phyloP scores from a whole-genome alignment of 2,888 invertebrate genomes.

The Yponomeuta sedellus region DNA sequence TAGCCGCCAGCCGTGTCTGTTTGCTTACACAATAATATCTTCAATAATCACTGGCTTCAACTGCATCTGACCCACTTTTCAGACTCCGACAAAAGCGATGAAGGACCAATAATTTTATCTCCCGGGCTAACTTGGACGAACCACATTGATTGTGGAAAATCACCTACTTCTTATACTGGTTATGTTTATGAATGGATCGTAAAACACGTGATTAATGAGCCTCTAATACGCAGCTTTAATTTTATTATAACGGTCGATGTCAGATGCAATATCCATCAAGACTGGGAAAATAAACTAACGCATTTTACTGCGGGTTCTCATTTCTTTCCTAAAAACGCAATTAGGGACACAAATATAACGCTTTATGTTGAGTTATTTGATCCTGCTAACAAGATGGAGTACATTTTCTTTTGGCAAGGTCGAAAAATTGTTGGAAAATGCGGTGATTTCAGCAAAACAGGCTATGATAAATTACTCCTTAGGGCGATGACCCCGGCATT shows the following conservation, averaged over 20 bases:
- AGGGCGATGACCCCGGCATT: conserved; percentile 28
- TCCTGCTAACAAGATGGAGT: background rate
- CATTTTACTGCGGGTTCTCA: background rate
- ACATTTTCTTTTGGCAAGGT: background rate
- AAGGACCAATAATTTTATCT: background rate
- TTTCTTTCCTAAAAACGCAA: background rate
- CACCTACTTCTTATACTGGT: background rate
- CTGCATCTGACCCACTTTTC: conserved; percentile 42
- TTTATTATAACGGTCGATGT: background rate
- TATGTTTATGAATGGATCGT: conserved; percentile 1
- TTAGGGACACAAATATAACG: background rate
- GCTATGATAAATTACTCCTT: conserved; percentile 30
- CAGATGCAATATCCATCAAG: background rate
- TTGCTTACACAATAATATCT: conserved; percentile 10
- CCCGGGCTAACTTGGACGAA: background rate
- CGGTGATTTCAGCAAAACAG: conserved; percentile 23
- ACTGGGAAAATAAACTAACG: background rate
- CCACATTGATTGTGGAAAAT: background rate
- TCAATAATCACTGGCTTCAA: conserved; percentile 7
- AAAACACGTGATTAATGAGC: conserved; percentile 3
- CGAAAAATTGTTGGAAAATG: conserved; percentile 13
- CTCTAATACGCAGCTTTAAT: background rate
- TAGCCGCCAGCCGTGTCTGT: conserved; percentile 40
- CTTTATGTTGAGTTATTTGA: conserved; percentile 2
- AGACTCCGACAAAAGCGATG: conserved; percentile 23